phyloP scores from a whole-genome alignment of 2,113 vertebrate species.

The Apeltes quadracus region DNA sequence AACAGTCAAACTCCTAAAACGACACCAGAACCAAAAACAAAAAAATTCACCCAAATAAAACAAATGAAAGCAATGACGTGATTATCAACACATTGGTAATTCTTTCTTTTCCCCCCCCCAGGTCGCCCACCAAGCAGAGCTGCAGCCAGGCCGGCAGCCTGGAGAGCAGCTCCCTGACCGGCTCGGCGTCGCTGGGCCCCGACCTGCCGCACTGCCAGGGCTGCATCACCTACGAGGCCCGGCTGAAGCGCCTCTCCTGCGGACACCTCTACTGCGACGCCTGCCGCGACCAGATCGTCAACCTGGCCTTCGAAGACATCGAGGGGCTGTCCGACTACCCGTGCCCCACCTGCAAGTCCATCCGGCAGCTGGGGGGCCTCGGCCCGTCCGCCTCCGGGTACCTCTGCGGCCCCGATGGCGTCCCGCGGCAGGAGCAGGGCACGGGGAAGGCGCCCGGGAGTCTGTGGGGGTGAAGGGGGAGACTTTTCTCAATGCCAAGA shows the following conservation, averaged over 20 bases:
- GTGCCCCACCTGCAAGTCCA: slow-evolving; percentile 82
- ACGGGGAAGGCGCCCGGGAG: slow-evolving; percentile 65
- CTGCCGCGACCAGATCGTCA: slow-evolving; percentile 82
- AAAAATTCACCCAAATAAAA: too few relatives aligned
- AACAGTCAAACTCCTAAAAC: background rate
- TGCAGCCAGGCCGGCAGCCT: slow-evolving; percentile 72
- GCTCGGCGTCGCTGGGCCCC: slow-evolving; percentile 77
- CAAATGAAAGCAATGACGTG: background rate
- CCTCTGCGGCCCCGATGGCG: slow-evolving; percentile 54
- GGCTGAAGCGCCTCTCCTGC: slow-evolving; percentile 80
- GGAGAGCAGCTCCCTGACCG: slow-evolving; percentile 81
- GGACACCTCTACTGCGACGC: slow-evolving; percentile 80
- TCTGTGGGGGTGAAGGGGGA: slow-evolving; percentile 49
- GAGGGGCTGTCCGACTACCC: slow-evolving; percentile 83
- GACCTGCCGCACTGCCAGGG: slow-evolving; percentile 82
- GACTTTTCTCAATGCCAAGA: slow-evolving; percentile 26
- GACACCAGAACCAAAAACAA: too few relatives aligned
- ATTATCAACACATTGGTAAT: background rate
- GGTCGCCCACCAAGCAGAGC: slow-evolving; percentile 74
- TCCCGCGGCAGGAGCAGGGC: slow-evolving; percentile 60
- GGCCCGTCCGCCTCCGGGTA: slow-evolving; percentile 60
- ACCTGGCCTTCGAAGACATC: slow-evolving; percentile 83
- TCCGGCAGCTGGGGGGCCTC: slow-evolving; percentile 70
- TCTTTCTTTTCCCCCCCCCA: slow-evolving; percentile 18
- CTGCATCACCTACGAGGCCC: slow-evolving; percentile 76